Base-by-base conservation (phyloP, 2,888 invertebrate species). In the Augochlorella aurata region DNA sequence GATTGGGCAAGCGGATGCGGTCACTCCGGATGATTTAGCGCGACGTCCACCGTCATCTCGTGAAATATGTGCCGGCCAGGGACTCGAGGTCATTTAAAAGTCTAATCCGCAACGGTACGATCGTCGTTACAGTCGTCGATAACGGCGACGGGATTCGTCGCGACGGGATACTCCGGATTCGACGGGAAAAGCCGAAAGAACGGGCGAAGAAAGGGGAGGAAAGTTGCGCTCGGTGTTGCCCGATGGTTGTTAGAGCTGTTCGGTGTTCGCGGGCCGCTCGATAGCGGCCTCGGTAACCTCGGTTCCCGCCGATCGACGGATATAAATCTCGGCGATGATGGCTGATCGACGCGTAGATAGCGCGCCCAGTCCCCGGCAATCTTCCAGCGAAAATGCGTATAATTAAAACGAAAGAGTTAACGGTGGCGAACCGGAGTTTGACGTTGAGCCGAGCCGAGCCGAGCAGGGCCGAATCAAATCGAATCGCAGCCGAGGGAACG, bases 1-100 rank as follows among this genome's bases (percentile, higher is more conserved):
- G 90, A 90, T 91, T 90, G 90, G 89, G 88, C 90, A 90, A 92
- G 90, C 91, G 92, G 92, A 92, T 92, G 90, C 90, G 91, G 91
- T 90, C 91, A 88, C 88, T 90, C 89, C 88, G 86, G 85, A 89
- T 91, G 90, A 92, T 92, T 92, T 90, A 92, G 81, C 89, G 89
- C 87, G 89, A 89, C 87, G 85, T 86, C 75, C 81, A 74, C 84
- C 88, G 87, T 87, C 89, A 85, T 88, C 88, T 85, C 85, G 87
- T 91, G 90, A 91, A 91, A 90, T 90, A 90, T 88, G 87, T 86
- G 81, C 81, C 82, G 82, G 78, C 10, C 67, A 65, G 24, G 82
- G 44, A 65, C 79, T 81, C 72, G 65, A 74, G 77, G 81, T 84
- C 85, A 89, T 91, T 90, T 90, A 89, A 89, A 90, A 89, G 90